Evolutionary conservation across 2,113 vertebrate genomes (phyloP), one percentile per base, ranked within the genome.

Genomic region (Trematomus loennbergii): DNA sequence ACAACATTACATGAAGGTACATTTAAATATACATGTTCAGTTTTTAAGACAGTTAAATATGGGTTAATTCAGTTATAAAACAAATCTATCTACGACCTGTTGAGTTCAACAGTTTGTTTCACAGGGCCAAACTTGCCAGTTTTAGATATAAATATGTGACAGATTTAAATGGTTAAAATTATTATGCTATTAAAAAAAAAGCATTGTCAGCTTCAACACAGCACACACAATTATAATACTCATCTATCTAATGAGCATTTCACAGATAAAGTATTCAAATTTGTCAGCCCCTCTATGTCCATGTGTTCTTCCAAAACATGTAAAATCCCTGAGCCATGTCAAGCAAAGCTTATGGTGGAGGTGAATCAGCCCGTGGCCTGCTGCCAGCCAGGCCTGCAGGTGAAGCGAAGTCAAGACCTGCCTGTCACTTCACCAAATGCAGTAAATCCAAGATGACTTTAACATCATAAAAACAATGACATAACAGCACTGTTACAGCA

Each of bases 1-100:
- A 93, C 43, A 81, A 59, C 55, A 75, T 72, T 0, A 53, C n/a
- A 83, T 33, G n/a, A 76, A 74, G 49, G 33, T 52, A 65, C 36
- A 81, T 73, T 52, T 58, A 52, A 70, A 68, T 29, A 49, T 16
- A 65, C 1, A 61, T 48, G 8, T 54, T 29, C 4, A 36, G 5
- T 62, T 17, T 72, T 2, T 63, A 33, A 1, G 62, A 45, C 8
- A 69, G 0, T n/a, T n/a, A n/a, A n/a, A n/a, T n/a, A n/a, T n/a
- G n/a, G n/a, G n/a, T n/a, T n/a, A n/a, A n/a, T n/a, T n/a, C n/a
- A n/a, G n/a, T n/a, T n/a, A n/a, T n/a, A n/a, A n/a, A n/a, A n/a
- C n/a, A n/a, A n/a, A n/a, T n/a, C 36, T 40, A 40, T 40, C 36
- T 8, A 40, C 36, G 7, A 40, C 36, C 36, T 7, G 36, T 40